phyloP scores from a whole-genome alignment of 1,140 invertebrate genomes.

The Papilio polyxenes region DNA sequence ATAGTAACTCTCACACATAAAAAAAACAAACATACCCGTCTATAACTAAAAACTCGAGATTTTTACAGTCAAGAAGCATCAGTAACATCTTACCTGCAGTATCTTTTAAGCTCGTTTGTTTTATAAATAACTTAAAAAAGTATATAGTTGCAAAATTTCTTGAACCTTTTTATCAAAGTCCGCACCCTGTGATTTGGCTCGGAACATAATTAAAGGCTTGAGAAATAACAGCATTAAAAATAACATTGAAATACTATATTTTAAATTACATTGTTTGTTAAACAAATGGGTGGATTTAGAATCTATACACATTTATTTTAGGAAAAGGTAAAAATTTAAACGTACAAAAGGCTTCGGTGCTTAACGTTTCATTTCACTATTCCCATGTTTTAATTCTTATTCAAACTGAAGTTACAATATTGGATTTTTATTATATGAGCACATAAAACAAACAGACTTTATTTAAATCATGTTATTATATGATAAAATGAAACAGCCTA shows the following conservation, averaged over 20 bases:
- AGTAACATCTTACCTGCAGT: no score
- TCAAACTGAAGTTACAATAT: neutral
- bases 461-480: no score
- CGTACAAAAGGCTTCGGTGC: neutral
- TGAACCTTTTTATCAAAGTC: neutral
- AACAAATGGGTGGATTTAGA: neutral
- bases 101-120: no score
- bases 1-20: no score
- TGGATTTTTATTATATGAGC: no score
- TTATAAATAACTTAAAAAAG: no score
- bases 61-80: no score
- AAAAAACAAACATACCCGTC: no score
- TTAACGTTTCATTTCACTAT: neutral
- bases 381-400: constrained; percentile 10
- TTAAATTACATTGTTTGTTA: neutral
- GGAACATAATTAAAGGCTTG: neutral
- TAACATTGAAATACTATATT: neutral
- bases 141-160: neutral
- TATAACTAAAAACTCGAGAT: no score
- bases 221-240: neutral
- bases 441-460: no score
- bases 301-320: neutral
- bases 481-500: no score
- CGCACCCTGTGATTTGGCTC: neutral
- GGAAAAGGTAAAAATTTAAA: neutral